These are phyloP conservation scores for Diuraphis noxia DNA, from an alignment of 1,140 invertebrate species.

Conservation along the genomic window DNA sequence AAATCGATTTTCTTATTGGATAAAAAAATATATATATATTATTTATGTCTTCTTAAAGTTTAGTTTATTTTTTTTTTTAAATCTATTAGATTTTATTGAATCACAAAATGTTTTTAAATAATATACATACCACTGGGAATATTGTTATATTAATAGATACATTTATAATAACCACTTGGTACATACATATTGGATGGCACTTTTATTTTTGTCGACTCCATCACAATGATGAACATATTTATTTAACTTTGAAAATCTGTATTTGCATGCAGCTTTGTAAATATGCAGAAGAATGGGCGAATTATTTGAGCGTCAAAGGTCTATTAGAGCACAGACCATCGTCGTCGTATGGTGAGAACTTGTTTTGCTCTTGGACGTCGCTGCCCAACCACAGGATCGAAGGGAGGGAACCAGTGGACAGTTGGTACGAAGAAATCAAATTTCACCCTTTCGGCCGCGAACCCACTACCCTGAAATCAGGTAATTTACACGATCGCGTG, in stretches of 20 bases:
- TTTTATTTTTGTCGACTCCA: background rate
- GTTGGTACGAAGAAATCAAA: conserved; percentile 72
- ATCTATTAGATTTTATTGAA: background rate
- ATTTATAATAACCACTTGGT: background rate
- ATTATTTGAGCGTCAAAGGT: conserved; percentile 71
- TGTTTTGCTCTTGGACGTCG: conserved; percentile 73
- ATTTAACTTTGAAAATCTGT: background rate
- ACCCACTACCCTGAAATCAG: conserved; percentile 69
- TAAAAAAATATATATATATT: background rate
- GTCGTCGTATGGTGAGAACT: conserved; percentile 67
- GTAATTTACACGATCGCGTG: conserved; percentile 57
- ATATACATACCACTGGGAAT: background rate
- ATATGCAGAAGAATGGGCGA: conserved; percentile 82
- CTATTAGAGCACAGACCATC: conserved; percentile 69
- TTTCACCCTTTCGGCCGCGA: conserved; percentile 68
- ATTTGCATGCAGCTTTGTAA: conserved; percentile 65
- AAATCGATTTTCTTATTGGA: background rate
- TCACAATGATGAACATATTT: background rate
- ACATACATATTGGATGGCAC: too few species aligned
- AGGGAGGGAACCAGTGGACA: conserved; percentile 73
- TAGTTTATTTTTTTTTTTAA: background rate
- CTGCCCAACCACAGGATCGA: conserved; percentile 70
- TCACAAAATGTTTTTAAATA: background rate
- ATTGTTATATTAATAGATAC: too few species aligned
- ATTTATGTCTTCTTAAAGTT: background rate